Evolutionary conservation across 1,140 invertebrate species (phyloP).

Genomic region (Drosophila guanche): DNA sequence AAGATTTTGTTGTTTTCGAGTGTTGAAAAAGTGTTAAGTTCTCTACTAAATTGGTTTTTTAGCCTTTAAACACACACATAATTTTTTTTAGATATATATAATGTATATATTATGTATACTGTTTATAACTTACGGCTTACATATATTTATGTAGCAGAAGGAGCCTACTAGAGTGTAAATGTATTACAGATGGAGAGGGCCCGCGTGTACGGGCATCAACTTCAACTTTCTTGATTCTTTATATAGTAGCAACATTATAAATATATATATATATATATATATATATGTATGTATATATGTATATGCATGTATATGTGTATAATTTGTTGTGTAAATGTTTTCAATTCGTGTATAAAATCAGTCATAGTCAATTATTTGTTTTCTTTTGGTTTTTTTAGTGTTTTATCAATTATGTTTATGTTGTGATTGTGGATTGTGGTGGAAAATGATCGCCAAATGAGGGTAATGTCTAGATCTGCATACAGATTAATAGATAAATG

Average conservation of each 20-base stretch:
- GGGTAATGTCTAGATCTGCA: constrained; percentile 17
- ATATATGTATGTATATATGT: constrained; percentile 56
- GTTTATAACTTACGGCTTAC: constrained; percentile 24
- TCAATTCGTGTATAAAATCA: constrained; percentile 76
- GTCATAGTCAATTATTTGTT: constrained; percentile 73
- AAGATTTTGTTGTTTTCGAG: constrained; percentile 78
- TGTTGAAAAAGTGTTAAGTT: constrained; percentile 71
- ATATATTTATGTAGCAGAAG: constrained; percentile 44
- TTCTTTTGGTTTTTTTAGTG: constrained; percentile 28
- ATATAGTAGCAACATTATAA: constrained; percentile 72
- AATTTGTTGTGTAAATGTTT: constrained; percentile 71
- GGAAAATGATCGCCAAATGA: constrained; percentile 18
- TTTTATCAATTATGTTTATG: constrained; percentile 63
- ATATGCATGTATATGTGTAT: constrained; percentile 66
- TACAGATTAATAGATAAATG: constrained; percentile 8
- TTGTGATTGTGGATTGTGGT: constrained; percentile 49
- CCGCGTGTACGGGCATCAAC: constrained; percentile 40
- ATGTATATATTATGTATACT: constrained; percentile 14
- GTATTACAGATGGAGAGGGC: constrained; percentile 54
- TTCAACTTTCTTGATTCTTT: constrained; percentile 36
- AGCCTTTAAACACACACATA: constrained; percentile 60
- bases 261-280: constrained; percentile 68
- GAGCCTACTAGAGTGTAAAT: constrained; percentile 48
- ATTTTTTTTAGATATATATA: constrained; percentile 6
- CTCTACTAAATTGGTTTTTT: constrained; percentile 41